Evolutionary conservation across 2,888 invertebrate genomes (phyloP).

Genomic region (Geophilus truncorum): DNA sequence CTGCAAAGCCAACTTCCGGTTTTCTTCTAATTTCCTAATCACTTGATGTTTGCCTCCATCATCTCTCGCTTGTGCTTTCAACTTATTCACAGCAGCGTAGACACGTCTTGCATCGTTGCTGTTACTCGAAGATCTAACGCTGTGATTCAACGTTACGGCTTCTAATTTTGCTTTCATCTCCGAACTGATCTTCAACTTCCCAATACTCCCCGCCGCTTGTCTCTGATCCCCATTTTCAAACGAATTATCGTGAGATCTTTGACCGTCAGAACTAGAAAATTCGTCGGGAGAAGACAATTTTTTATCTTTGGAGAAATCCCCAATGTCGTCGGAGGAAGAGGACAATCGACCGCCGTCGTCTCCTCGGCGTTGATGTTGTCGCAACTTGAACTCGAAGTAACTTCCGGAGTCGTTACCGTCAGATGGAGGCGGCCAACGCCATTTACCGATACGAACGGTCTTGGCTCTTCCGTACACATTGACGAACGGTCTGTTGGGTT

Average conservation of each 20-base stretch:
- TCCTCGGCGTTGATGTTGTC: slow-evolving; percentile 55
- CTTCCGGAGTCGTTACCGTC: slow-evolving; percentile 58
- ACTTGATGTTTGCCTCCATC: slow-evolving; percentile 45
- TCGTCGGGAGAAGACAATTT: not conserved
- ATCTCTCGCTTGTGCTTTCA: slow-evolving; percentile 36
- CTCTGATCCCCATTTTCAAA: slow-evolving; percentile 56
- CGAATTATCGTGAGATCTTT: not conserved
- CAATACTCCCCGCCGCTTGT: slow-evolving; percentile 80
- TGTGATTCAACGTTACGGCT: slow-evolving; percentile 76
- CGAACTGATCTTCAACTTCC: slow-evolving; percentile 80
- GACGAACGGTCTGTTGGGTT: slow-evolving; percentile 74
- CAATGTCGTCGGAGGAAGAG: slow-evolving; percentile 30
- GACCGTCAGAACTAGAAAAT: not conserved
- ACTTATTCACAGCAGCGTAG: slow-evolving; percentile 36
- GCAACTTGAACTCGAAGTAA: slow-evolving; percentile 81
- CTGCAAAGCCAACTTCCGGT: slow-evolving; percentile 75
- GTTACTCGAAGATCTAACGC: slow-evolving; percentile 57
- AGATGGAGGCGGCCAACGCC: slow-evolving; percentile 88
- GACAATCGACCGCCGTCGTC: slow-evolving; percentile 29
- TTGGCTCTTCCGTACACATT: slow-evolving; percentile 90
- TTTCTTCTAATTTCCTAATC: slow-evolving; percentile 76
- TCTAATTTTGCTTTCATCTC: slow-evolving; percentile 88
- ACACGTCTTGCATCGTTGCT: slow-evolving; percentile 35
- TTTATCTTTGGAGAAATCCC: not conserved
- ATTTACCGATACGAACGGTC: slow-evolving; percentile 90